Conservation (phyloP, 2,888 invertebrate genomes). For the Melikaiella ostensackeni region DNA sequence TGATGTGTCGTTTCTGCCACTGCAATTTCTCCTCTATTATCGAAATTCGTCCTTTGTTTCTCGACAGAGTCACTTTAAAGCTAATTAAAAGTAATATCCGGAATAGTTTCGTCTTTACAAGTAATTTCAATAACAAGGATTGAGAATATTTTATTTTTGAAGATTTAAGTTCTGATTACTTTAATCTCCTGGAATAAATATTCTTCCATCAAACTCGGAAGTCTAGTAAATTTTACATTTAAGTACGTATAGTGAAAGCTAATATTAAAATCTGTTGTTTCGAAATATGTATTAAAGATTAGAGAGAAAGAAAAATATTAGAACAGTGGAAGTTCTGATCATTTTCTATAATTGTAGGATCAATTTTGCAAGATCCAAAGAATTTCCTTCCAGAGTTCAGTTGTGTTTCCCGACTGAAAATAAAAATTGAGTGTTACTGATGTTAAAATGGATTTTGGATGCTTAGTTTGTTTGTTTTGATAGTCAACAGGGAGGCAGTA, state of each 20-base stretch:
- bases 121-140: neutral
- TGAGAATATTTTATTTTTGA: neutral
- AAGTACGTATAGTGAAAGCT: too few species aligned
- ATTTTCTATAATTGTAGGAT: too few species aligned
- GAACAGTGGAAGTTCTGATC: too few species aligned
- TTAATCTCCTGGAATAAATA: too few species aligned
- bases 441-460: neutral
- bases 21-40: neutral
- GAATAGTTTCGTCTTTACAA: neutral
- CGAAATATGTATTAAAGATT: neutral
- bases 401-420: neutral
- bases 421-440: neutral
- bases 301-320: neutral
- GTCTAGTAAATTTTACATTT: too few species aligned
- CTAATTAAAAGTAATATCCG: neutral
- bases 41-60: neutral
- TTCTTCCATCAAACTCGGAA: too few species aligned
- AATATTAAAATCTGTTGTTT: too few species aligned
- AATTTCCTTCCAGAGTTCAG: neutral
- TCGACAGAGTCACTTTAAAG: neutral
- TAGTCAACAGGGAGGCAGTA: constrained; percentile 78
- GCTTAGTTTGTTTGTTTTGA: neutral
- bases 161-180: too few species aligned
- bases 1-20: neutral
- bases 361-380: too few species aligned